phyloP scores from a whole-genome alignment of 2,888 invertebrate species.

The Drosophila nr. perissopoda region DNA sequence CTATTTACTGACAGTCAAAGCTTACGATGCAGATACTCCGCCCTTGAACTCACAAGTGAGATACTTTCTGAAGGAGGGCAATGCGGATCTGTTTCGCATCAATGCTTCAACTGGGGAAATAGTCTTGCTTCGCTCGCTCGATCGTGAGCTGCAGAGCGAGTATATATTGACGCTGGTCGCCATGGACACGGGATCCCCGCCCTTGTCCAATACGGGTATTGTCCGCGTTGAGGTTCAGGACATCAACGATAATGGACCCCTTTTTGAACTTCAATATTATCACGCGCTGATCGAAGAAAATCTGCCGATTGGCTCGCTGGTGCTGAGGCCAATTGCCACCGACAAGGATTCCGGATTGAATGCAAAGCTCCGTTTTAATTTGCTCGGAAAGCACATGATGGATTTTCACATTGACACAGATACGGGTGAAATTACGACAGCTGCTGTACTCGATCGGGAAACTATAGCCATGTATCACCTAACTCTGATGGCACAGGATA shows the following conservation, averaged over 20 bases:
- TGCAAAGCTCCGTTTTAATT: slow-evolving; percentile 93
- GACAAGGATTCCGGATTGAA: slow-evolving; percentile 94
- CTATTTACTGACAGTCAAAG: slow-evolving; percentile 92
- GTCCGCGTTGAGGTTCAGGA: slow-evolving; percentile 96
- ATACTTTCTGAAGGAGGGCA: slow-evolving; percentile 97
- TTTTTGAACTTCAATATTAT: slow-evolving; percentile 93
- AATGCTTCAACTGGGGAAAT: slow-evolving; percentile 97
- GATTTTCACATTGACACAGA: slow-evolving; percentile 92
- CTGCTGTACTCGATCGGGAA: slow-evolving; percentile 91
- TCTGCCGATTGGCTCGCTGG: slow-evolving; percentile 90
- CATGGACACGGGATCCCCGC: slow-evolving; percentile 98
- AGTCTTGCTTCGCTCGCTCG: slow-evolving; percentile 92
- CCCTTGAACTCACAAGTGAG: slow-evolving; percentile 95
- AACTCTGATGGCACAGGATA: slow-evolving; percentile 94
- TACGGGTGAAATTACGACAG: slow-evolving; percentile 92
- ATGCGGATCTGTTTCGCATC: slow-evolving; percentile 95
- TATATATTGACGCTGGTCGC: slow-evolving; percentile 94
- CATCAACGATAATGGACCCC: slow-evolving; percentile 96
- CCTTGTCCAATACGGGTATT: slow-evolving; percentile 96
- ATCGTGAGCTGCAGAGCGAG: slow-evolving; percentile 93
- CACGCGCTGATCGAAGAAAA: slow-evolving; percentile 93
- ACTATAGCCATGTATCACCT: slow-evolving; percentile 91
- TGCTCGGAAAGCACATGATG: slow-evolving; percentile 92
- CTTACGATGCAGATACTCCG: slow-evolving; percentile 95
- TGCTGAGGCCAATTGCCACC: slow-evolving; percentile 91